A percentile compares a stretch with the other conserved stretches of the same genome.
phyloP scores from a whole-genome alignment of 2,888 invertebrate genomes.

The Carcina quercana region DNA sequence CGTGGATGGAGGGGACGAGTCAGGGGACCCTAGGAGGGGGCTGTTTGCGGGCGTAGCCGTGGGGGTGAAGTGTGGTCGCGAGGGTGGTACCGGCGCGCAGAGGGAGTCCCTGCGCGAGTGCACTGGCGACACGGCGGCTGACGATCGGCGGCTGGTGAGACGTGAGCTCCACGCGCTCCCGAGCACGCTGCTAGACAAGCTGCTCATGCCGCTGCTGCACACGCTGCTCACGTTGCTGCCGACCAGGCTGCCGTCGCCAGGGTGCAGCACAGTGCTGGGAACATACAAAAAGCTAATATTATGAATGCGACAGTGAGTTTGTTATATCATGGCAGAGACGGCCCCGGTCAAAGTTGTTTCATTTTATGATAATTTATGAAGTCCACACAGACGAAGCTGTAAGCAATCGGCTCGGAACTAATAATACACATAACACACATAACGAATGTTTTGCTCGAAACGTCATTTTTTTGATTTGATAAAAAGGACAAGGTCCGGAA shows the following conservation, averaged over 20 bases:
- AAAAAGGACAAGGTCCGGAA: too few relatives aligned
- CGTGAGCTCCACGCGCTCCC: constrained; percentile 79
- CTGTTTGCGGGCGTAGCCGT: constrained; percentile 93
- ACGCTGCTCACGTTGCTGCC: constrained; percentile 79
- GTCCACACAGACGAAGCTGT: too few relatives aligned
- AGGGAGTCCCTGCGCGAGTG: constrained; percentile 87
- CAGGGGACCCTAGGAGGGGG: constrained; percentile 79
- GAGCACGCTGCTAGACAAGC: constrained; percentile 59
- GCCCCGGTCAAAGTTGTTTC: too few relatives aligned
- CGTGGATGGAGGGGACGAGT: constrained; percentile 64
- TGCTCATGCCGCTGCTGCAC: constrained; percentile 74
- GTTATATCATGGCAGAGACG: too few relatives aligned
- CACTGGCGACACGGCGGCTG: constrained; percentile 68
- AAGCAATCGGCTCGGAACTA: too few relatives aligned
- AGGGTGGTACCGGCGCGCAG: constrained; percentile 82
- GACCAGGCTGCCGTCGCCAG: constrained; percentile 86
- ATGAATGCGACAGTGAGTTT: too few relatives aligned
- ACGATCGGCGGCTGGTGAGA: constrained; percentile 71
- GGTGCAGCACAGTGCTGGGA: constrained; percentile 88
- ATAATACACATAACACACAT: too few relatives aligned
- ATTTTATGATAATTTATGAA: too few relatives aligned
- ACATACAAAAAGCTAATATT: constrained; percentile 4
- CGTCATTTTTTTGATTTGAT: too few relatives aligned
- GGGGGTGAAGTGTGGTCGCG: constrained; percentile 81
- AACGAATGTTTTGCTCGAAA: too few relatives aligned